These are phyloP conservation scores for Aix galericulata DNA, from an alignment of 2,113 vertebrate species.

Conservation along the genomic window DNA sequence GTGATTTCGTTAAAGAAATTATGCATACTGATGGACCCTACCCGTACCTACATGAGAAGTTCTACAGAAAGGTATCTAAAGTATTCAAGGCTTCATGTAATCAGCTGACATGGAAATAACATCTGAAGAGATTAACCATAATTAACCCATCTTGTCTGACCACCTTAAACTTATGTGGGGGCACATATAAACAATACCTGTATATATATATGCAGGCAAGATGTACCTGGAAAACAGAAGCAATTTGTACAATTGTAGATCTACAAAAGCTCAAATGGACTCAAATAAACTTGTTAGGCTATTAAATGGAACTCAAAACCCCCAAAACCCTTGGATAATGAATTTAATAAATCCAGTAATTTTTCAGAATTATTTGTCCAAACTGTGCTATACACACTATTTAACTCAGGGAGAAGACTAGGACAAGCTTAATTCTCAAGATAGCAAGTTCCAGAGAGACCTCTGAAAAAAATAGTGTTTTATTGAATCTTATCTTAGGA, in stretches of 20 bases:
- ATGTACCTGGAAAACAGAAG: neutral
- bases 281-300: neutral
- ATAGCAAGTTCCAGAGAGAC: conserved; percentile 43
- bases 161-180: neutral
- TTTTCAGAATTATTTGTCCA: neutral
- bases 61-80: neutral
- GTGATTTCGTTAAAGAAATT: neutral
- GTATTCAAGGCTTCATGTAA: neutral
- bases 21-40: neutral
- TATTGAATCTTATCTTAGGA: conserved; percentile 80
- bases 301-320: neutral
- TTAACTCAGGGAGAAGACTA: neutral
- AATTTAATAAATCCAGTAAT: neutral
- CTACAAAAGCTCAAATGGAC: neutral
- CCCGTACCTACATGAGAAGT: neutral
- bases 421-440: conserved; percentile 14
- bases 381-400: neutral
- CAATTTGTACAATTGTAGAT: neutral
- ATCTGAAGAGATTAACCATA: neutral
- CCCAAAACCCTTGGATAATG: neutral
- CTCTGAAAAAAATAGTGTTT: conserved; percentile 73
- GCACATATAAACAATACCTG: neutral
- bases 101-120: neutral
- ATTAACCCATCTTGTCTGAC: neutral
- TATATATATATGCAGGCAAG: neutral